These are phyloP conservation scores for Drosophila lini DNA, from an alignment of 1,140 invertebrate species.

Conservation along the genomic window DNA sequence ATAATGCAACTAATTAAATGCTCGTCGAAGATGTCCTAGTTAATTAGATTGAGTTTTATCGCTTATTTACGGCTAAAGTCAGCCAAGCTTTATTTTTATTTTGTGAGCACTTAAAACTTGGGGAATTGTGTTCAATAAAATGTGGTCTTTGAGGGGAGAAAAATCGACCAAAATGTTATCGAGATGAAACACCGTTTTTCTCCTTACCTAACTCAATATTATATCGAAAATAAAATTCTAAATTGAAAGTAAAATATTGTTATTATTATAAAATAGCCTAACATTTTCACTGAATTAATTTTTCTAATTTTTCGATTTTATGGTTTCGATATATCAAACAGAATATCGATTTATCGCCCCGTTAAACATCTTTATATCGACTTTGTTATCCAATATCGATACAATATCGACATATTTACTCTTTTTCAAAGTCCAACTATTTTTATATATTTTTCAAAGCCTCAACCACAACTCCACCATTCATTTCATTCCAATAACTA, in stretches of 20 bases:
- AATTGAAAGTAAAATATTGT: neutral
- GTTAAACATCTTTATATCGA: too few species aligned
- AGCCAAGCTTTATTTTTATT: neutral
- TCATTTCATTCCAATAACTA: neutral
- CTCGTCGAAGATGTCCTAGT: slow-evolving; percentile 8
- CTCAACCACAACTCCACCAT: too few species aligned
- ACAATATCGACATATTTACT: too few species aligned
- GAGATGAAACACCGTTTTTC: neutral
- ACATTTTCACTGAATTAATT: too few species aligned
- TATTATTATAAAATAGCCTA: too few species aligned
- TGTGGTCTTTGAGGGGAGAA: neutral
- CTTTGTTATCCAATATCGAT: neutral
- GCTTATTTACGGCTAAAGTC: slow-evolving; percentile 1
- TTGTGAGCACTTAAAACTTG: neutral
- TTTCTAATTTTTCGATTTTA: too few species aligned
- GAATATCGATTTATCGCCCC: too few species aligned
- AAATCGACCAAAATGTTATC: too few species aligned
- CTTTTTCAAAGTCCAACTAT: too few species aligned
- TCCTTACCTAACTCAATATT: neutral
- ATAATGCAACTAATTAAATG: slow-evolving; percentile 14
- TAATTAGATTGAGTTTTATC: slow-evolving; percentile 9
- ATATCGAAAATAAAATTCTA: too few species aligned
- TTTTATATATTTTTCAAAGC: too few species aligned
- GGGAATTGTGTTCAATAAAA: neutral
- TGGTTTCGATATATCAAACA: too few species aligned